Base-by-base conservation (phyloP, 2,888 invertebrate genomes). In the Cephus pygmeus region DNA sequence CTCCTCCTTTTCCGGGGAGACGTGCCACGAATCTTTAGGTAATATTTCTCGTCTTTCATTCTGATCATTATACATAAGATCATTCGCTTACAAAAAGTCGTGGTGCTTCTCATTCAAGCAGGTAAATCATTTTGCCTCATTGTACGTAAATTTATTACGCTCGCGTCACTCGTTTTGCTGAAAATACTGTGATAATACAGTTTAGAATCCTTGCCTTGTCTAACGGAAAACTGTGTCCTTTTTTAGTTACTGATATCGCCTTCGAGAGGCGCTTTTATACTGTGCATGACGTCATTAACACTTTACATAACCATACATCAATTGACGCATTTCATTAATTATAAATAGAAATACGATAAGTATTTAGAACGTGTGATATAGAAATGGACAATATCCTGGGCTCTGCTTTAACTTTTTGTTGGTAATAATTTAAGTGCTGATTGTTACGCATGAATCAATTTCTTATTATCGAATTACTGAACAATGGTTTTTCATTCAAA, bases 1-100 rank as follows among this genome's bases (percentile, higher is more conserved):
- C 82, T 83, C 83, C 78, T 88, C 85, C 91, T 90, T 88, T 90
- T 90, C 91, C 90, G 90, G 86, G 87, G 81, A 83, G 87, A 84
- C 81, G 86, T 86, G 85, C 87, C 85, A 87, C 87, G 85, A 85
- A 82, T 81, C 83, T 84, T 85, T 85, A 88, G 90, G 89, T 89
- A 90, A 89, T 87, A 88, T 90, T 89, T 86, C 88, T 88, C 88
- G 84, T 89, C 89, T 90, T 86, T 85, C 87, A 89, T 90, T 88
- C 85, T 85, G 81, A 81, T 84, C 83, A 83, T 81, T 82, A 80
- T 85, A 85, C 85, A 79, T 83, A 83, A 85, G 82, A 85, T 82
- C 82, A 83, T 34, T 82, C 83, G 82, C 78, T 82, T 81, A 76
- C 75, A 78, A 80, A 82, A 84, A 83, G 6, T 76, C 78, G 80